These are phyloP conservation scores for Cataglyphis hispanica DNA, from an alignment of 1,140 invertebrate species.

Conservation along the genomic window DNA sequence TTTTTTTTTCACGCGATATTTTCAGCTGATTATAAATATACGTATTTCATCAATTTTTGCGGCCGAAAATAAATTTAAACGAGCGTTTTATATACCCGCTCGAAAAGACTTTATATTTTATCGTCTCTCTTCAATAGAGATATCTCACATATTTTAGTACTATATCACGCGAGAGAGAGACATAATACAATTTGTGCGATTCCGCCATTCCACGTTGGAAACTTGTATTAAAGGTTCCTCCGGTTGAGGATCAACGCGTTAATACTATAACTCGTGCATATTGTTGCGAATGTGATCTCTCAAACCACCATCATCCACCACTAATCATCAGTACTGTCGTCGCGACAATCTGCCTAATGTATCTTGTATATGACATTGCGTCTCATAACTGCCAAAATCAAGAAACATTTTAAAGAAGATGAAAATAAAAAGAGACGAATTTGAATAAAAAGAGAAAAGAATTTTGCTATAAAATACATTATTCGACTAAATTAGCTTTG, in stretches of 20 bases:
- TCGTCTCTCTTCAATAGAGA: not conserved
- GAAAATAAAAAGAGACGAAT: not conserved
- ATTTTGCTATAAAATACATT: not conserved
- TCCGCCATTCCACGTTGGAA: constrained; percentile 14
- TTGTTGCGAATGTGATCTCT: constrained; percentile 44
- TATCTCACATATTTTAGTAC: constrained; percentile 15
- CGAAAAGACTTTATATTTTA: not conserved
- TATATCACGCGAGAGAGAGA: not conserved
- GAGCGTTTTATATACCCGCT: not conserved
- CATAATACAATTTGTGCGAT: constrained; percentile 52
- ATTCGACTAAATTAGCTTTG: constrained; percentile 27
- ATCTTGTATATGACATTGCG: not conserved
- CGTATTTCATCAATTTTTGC: not conserved
- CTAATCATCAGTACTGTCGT: constrained; percentile 60
- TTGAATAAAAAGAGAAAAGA: not conserved
- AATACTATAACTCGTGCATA: constrained; percentile 35
- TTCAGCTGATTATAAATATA: not conserved
- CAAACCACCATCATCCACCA: constrained; percentile 59
- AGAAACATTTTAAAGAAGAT: not conserved
- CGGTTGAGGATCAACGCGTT: constrained; percentile 44
- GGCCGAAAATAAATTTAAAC: not conserved
- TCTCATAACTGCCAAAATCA: not conserved
- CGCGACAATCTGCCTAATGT: not conserved
- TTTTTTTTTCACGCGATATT: not conserved
- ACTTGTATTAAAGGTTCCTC: constrained; percentile 37